Evolutionary conservation across 2,888 invertebrate genomes (phyloP).

Genomic region (Cheilosia vulpina): DNA sequence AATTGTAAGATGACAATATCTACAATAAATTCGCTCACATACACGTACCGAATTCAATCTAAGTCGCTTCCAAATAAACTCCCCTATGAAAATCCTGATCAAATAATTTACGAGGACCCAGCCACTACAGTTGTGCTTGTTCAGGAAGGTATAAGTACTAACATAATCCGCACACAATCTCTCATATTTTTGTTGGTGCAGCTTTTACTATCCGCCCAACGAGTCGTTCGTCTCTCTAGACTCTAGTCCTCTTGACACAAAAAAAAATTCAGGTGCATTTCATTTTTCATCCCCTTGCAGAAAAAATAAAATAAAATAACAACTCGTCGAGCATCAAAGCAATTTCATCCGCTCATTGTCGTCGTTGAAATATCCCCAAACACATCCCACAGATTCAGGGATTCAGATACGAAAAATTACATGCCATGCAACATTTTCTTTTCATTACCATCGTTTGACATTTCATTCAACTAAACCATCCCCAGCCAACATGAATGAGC

Average conservation of each 20-base stretch:
- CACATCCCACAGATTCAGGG: not conserved
- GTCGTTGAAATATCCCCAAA: slow-evolving; percentile 21
- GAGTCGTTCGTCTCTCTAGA: slow-evolving; percentile 9
- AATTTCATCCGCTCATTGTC: slow-evolving; percentile 61
- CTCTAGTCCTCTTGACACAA: slow-evolving; percentile 4
- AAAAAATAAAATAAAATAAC: not conserved
- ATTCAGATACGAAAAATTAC: slow-evolving; percentile 43
- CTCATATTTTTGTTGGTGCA: slow-evolving; percentile 36
- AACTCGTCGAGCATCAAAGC: slow-evolving; percentile 35
- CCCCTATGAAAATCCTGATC: slow-evolving; percentile 40
- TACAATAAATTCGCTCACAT: slow-evolving; percentile 40
- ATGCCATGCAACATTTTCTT: slow-evolving; percentile 67
- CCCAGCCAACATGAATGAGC: slow-evolving; percentile 22
- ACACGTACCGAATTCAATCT: slow-evolving; percentile 37
- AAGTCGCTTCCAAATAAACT: slow-evolving; percentile 49
- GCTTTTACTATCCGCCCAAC: slow-evolving; percentile 42
- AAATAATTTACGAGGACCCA: slow-evolving; percentile 36
- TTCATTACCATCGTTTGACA: slow-evolving; percentile 68
- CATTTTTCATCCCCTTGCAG: slow-evolving; percentile 18
- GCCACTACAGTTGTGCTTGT: not conserved
- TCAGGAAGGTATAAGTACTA: not conserved
- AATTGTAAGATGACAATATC: slow-evolving; percentile 28
- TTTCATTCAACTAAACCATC: slow-evolving; percentile 54
- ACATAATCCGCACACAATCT: slow-evolving; percentile 6
- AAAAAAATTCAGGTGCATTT: slow-evolving; percentile 44